Percentiles rank a stretch among this genome's conserved stretches.
Conservation (phyloP, 2,797 vertebrate species). For the Xenentodon cancila region DNA sequence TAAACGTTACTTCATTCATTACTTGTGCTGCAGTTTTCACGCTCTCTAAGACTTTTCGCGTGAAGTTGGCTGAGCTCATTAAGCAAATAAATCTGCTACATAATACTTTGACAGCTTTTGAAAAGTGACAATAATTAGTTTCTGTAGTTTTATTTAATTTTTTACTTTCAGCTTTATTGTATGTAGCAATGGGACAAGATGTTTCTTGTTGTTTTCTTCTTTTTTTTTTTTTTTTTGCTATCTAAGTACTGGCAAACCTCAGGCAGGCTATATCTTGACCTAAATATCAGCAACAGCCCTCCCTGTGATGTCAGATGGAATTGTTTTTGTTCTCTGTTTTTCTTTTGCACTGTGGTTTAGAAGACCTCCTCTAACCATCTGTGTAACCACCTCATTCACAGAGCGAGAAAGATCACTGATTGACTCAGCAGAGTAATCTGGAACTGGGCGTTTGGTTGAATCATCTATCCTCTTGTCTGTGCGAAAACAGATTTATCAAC, state of each 20-base stretch:
- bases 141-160: conserved; percentile 22
- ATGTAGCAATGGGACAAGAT: conserved; percentile 25
- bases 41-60: conserved; percentile 4
- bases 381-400: conserved; percentile 61
- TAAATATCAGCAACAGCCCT: conserved; percentile 65
- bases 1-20: conserved; percentile 28
- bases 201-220: background rate
- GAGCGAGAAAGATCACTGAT: conserved; percentile 71
- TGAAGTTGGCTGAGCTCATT: conserved; percentile 8
- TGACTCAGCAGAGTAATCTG: conserved; percentile 68
- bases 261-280: conserved; percentile 60
- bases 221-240: conserved; percentile 32
- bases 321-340: conserved; percentile 76
- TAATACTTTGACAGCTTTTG: conserved; percentile 28
- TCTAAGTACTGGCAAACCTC: conserved; percentile 42
- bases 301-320: conserved; percentile 73
- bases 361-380: conserved; percentile 68
- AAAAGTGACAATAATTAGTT: conserved; percentile 26
- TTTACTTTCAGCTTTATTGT: conserved; percentile 1
- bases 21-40: conserved; percentile 32
- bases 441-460: conserved; percentile 50
- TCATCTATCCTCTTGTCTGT: conserved; percentile 70
- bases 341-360: conserved; percentile 76
- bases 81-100: conserved; percentile 7
- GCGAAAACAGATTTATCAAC: conserved; percentile 67